phyloP scores from a whole-genome alignment of 2,797 vertebrate genomes.

The Picus viridis region DNA sequence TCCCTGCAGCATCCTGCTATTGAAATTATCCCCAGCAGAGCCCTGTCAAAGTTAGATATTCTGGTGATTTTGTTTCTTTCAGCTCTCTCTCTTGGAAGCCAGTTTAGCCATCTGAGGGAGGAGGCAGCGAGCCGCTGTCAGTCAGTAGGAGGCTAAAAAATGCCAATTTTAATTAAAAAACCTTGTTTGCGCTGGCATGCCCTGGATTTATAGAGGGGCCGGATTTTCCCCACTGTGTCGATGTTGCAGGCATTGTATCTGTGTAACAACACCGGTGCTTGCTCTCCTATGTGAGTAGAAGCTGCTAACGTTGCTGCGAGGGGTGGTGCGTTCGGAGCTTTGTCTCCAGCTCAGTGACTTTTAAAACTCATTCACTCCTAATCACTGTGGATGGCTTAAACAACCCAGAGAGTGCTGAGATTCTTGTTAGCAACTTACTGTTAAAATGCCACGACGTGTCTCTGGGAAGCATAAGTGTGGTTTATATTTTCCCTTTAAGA shows the following conservation, averaged over 20 bases:
- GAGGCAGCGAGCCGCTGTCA: neutral
- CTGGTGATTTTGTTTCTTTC: constrained; percentile 37
- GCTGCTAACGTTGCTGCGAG: neutral
- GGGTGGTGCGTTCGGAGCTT: neutral
- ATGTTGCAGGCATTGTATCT: neutral
- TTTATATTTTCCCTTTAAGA: constrained; percentile 11
- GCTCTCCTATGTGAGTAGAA: neutral
- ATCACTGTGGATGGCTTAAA: neutral
- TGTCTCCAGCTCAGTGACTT: constrained; percentile 10
- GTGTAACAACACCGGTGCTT: neutral
- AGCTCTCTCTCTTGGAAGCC: constrained; percentile 15
- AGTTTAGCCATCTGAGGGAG: constrained; percentile 46
- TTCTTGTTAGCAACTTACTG: constrained; percentile 2
- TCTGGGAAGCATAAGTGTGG: neutral
- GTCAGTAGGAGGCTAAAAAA: constrained; percentile 50
- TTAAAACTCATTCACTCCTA: neutral
- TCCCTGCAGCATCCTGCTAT: constrained; percentile 18
- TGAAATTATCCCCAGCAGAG: constrained; percentile 40
- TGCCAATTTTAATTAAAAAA: constrained; percentile 62
- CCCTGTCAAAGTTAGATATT: constrained; percentile 21
- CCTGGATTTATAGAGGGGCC: constrained; percentile 16
- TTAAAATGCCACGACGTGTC: neutral
- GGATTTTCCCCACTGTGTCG: neutral
- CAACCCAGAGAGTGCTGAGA: neutral
- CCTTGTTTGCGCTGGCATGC: constrained; percentile 38